A percentile compares a stretch with the other conserved stretches of the same genome.
Conservation (phyloP, 2,113 vertebrate species). For the Ochotona curzoniae region DNA sequence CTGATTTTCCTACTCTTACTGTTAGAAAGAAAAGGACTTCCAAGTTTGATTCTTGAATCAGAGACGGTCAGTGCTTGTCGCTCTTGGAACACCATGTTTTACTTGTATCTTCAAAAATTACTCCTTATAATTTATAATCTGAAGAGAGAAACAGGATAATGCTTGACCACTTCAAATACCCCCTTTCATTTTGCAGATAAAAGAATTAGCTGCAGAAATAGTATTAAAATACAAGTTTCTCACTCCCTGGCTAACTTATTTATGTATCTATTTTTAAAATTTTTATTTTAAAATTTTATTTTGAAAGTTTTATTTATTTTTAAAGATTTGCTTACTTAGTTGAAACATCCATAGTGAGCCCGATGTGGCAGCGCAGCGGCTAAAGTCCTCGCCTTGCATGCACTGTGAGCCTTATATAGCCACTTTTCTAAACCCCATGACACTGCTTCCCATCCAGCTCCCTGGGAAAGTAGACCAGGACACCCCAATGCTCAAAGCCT, state of each 20-base stretch:
- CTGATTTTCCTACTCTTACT: neutral
- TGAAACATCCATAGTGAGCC: neutral
- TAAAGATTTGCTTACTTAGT: neutral
- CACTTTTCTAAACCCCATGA: no score
- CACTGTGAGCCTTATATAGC: no score
- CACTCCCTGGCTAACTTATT: neutral
- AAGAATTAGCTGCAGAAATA: neutral
- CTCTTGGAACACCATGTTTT: neutral
- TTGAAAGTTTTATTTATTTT: no score
- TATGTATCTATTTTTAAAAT: neutral
- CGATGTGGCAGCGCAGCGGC: no score
- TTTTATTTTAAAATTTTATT: no score
- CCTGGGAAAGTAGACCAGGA: no score
- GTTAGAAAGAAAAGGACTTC: slow-evolving; percentile 7
- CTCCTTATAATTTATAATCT: neutral
- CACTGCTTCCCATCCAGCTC: no score
- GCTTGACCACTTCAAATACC: neutral
- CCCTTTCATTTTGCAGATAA: neutral
- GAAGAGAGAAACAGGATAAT: neutral
- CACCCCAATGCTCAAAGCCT: no score
- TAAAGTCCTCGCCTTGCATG: no score
- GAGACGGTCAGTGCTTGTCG: neutral
- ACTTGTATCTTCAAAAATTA: neutral
- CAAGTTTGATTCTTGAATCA: neutral
- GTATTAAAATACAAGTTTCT: neutral